phyloP scores from a whole-genome alignment of 2,888 invertebrate genomes.

The Alloplasta piceator region DNA sequence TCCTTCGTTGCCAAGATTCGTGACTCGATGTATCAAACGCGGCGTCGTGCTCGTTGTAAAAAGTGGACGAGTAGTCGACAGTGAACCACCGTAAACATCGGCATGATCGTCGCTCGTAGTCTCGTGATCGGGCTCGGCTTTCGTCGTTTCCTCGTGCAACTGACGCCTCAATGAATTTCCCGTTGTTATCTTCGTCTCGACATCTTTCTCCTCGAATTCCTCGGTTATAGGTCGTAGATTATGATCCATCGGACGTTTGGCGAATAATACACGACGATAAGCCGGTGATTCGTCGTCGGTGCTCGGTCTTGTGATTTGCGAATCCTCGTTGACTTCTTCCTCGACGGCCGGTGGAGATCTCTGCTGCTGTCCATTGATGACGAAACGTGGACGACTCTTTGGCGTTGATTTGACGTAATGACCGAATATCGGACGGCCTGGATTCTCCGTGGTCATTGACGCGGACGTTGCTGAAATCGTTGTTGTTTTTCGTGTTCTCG shows the following conservation, averaged over 20 bases:
- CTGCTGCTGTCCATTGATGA: constrained; percentile 79
- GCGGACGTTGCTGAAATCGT: constrained; percentile 79
- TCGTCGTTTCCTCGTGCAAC: constrained; percentile 85
- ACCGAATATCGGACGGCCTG: constrained; percentile 73
- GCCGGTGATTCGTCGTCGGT: constrained; percentile 74
- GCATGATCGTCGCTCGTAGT: constrained; percentile 87
- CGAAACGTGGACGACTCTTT: constrained; percentile 76
- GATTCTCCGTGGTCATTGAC: constrained; percentile 78
- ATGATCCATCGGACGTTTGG: constrained; percentile 79
- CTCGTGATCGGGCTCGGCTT: constrained; percentile 85
- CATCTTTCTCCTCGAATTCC: constrained; percentile 82
- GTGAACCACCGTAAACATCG: constrained; percentile 87
- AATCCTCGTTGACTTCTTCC: constrained; percentile 72
- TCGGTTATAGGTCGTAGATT: constrained; percentile 81
- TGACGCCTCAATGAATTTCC: constrained; percentile 88
- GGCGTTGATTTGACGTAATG: constrained; percentile 75
- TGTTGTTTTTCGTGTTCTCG: constrained; percentile 84
- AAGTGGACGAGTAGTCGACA: constrained; percentile 87
- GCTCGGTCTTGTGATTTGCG: constrained; percentile 78
- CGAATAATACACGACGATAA: constrained; percentile 76
- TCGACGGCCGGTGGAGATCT: constrained; percentile 69
- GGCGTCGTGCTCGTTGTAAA: constrained; percentile 88
- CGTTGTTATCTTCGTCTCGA: constrained; percentile 80
- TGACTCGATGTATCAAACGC: constrained; percentile 83
- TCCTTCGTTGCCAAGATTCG: constrained; percentile 72